Percentiles rank a stretch among this genome's conserved stretches.
Evolutionary conservation across 2,797 vertebrate genomes (phyloP).

Genomic region (Pseudomugil gertrudae): DNA sequence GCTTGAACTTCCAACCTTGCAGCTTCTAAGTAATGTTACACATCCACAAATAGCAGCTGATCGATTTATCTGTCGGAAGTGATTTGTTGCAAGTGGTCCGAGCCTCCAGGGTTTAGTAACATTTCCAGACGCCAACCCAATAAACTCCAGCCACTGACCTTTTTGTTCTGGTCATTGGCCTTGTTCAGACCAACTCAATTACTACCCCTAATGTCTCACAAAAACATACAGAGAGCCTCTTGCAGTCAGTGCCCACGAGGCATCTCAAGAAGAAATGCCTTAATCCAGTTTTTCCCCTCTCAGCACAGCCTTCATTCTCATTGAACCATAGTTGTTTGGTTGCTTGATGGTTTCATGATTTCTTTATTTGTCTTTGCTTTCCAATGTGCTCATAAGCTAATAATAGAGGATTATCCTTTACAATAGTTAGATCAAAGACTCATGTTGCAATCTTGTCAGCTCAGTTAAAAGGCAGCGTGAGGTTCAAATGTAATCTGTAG

Average conservation of each 20-base stretch:
- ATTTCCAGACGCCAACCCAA: constrained; percentile 78
- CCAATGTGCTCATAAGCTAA: constrained; percentile 11
- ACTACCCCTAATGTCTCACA: constrained; percentile 71
- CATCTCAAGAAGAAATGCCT: constrained; percentile 57
- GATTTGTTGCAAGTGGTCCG: constrained; percentile 76
- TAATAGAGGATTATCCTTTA: constrained; percentile 10
- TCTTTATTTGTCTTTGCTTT: constrained; percentile 16
- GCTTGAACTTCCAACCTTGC: constrained; percentile 56
- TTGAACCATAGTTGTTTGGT: constrained; percentile 16
- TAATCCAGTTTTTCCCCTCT: constrained; percentile 41
- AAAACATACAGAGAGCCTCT: constrained; percentile 64
- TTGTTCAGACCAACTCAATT: constrained; percentile 78
- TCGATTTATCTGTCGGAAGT: constrained; percentile 72
- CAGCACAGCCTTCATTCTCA: constrained; percentile 24
- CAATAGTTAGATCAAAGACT: constrained; percentile 15
- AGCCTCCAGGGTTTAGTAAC: constrained; percentile 69
- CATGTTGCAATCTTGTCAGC: neutral
- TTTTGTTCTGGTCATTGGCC: constrained; percentile 74
- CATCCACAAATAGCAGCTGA: constrained; percentile 76
- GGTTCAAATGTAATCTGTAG: constrained; percentile 14
- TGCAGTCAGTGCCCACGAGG: constrained; percentile 62
- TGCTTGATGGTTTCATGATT: constrained; percentile 1
- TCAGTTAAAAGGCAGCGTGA: constrained; percentile 15
- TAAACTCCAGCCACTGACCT: constrained; percentile 80
- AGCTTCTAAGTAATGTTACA: constrained; percentile 72